phyloP scores from a whole-genome alignment of 2,888 invertebrate genomes.

The Cryptus armator region DNA sequence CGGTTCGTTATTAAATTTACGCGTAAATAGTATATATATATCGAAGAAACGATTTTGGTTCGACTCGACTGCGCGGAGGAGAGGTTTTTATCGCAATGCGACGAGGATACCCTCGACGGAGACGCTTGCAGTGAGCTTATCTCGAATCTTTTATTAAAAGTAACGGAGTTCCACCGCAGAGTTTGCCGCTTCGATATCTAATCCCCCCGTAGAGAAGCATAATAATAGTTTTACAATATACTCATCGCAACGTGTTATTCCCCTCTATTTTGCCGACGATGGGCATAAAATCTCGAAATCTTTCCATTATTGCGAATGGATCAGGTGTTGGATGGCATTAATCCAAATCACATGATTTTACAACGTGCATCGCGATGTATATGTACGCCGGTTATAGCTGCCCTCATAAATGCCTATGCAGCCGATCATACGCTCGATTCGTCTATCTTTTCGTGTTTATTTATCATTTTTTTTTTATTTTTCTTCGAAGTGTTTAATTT shows the following conservation, averaged over 20 bases:
- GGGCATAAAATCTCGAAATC: constrained; percentile 48
- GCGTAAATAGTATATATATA: too few relatives aligned
- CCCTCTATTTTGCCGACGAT: not conserved
- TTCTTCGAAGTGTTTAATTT: too few relatives aligned
- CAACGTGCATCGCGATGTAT: constrained; percentile 29
- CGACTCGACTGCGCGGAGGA: constrained; percentile 1
- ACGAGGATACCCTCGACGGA: constrained; percentile 41
- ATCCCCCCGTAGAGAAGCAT: constrained; percentile 5
- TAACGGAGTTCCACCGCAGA: not conserved
- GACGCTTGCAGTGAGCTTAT: constrained; percentile 18
- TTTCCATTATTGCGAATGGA: constrained; percentile 57
- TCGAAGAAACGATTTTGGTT: not conserved
- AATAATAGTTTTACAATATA: constrained; percentile 46
- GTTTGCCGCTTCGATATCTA: constrained; percentile 16
- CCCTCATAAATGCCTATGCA: constrained; percentile 23
- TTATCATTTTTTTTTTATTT: too few relatives aligned
- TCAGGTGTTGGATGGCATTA: constrained; percentile 75
- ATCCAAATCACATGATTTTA: constrained; percentile 77
- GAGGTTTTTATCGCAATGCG: constrained; percentile 38
- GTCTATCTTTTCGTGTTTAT: not conserved
- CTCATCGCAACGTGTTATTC: not conserved
- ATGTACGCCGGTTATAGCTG: constrained; percentile 37
- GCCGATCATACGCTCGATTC: constrained; percentile 6
- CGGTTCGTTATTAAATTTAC: too few relatives aligned
- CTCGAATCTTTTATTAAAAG: constrained; percentile 44